phyloP scores from a whole-genome alignment of 2,888 invertebrate genomes.

The Idaea biselata region DNA sequence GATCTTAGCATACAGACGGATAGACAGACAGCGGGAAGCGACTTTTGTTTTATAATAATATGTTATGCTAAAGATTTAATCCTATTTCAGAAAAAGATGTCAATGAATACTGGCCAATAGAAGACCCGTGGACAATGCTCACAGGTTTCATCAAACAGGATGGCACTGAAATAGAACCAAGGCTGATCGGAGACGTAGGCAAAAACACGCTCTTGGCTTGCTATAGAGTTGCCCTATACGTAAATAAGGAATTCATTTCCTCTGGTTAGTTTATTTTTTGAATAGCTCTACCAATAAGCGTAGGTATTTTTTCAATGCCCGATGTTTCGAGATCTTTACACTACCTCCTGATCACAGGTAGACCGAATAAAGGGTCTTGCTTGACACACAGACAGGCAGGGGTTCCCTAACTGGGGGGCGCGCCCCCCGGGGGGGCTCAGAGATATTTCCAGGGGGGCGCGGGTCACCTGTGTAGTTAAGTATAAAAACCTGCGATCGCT shows the following conservation, averaged over 20 bases:
- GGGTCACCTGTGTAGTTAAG: no score
- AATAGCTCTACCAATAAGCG: no score
- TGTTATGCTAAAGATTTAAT: neutral
- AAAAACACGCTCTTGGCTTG: slow-evolving; percentile 89
- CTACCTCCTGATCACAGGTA: no score
- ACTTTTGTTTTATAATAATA: no score
- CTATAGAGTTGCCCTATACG: slow-evolving; percentile 94
- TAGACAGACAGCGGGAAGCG: neutral
- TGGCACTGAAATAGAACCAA: slow-evolving; percentile 85
- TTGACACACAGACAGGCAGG: no score
- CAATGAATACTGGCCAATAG: slow-evolving; percentile 90
- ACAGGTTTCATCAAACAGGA: slow-evolving; percentile 81
- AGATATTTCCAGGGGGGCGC: no score
- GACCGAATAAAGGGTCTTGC: no score
- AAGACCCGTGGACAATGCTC: slow-evolving; percentile 88
- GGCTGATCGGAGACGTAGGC: slow-evolving; percentile 90
- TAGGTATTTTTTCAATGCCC: no score
- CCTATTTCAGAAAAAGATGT: slow-evolving; percentile 84
- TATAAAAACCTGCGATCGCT: no score
- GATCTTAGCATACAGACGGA: neutral
- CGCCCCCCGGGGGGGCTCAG: no score
- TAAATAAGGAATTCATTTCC: slow-evolving; percentile 89
- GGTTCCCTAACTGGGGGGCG: no score
- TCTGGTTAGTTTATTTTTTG: slow-evolving; percentile 80
- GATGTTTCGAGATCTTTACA: no score